These are phyloP conservation scores for Elaeidobius kamerunicus DNA, from an alignment of 2,888 invertebrate genomes.

Conservation along the genomic window DNA sequence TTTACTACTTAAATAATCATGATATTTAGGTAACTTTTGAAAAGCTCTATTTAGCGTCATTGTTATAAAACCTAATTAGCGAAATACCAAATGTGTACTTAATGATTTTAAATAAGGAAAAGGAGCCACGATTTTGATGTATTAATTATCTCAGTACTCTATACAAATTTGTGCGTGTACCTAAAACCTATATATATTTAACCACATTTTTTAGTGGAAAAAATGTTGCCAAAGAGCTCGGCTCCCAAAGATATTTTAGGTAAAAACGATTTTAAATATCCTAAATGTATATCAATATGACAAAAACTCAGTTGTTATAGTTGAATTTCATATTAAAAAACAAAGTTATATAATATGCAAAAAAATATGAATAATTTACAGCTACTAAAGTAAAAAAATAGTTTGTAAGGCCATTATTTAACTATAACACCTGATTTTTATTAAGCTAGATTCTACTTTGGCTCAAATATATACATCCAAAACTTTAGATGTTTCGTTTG, in stretches of 20 bases:
- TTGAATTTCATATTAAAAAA: too few species aligned
- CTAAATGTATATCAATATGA: not conserved
- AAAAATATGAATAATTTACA: too few species aligned
- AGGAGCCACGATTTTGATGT: too few species aligned
- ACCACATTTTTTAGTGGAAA: too few species aligned
- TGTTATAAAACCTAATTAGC: constrained; percentile 28
- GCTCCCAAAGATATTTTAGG: constrained; percentile 16
- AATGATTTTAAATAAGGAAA: constrained; percentile 4
- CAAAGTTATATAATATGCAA: too few species aligned
- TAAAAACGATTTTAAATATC: too few species aligned
- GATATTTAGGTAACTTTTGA: constrained; percentile 12
- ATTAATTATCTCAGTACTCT: too few species aligned
- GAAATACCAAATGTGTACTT: constrained; percentile 23
- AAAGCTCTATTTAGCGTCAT: constrained; percentile 17
- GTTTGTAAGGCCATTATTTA: too few species aligned
- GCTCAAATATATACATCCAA: constrained; percentile 12
- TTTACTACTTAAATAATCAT: constrained; percentile 17
- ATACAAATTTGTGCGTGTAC: too few species aligned
- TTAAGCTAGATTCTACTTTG: constrained; percentile 18
- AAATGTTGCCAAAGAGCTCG: constrained; percentile 20
- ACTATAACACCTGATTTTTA: too few species aligned
- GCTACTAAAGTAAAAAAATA: too few species aligned
- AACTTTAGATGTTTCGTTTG: constrained; percentile 27
- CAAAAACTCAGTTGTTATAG: not conserved
- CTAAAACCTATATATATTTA: too few species aligned